These are phyloP conservation scores for Notothenia coriiceps DNA, from an alignment of 2,113 vertebrate species.

Conservation along the genomic window DNA sequence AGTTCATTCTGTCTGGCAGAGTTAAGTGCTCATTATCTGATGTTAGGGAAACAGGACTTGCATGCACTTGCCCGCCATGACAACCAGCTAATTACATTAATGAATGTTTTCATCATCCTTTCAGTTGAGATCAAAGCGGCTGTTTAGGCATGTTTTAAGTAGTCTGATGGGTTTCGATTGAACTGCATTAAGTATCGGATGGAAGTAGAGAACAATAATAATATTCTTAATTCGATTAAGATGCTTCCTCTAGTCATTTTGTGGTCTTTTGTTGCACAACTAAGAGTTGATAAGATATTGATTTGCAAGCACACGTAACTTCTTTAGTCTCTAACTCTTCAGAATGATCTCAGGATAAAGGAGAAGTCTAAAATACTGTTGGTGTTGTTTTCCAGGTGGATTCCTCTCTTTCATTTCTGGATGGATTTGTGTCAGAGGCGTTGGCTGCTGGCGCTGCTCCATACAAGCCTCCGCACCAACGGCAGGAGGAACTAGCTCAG, in stretches of 20 bases:
- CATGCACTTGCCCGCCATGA: slow-evolving; percentile 13
- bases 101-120: neutral
- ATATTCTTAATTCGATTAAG: neutral
- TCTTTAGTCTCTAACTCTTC: neutral
- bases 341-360: neutral
- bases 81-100: neutral
- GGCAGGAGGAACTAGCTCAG: slow-evolving; percentile 92
- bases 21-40: neutral
- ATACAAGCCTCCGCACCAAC: slow-evolving; percentile 95
- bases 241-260: neutral
- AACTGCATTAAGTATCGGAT: neutral
- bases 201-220: neutral
- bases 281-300: neutral
- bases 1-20: neutral
- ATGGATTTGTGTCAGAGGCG: slow-evolving; percentile 95
- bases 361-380: neutral
- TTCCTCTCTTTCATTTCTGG: slow-evolving; percentile 96
- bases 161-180: slow-evolving; percentile 20
- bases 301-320: neutral
- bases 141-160: slow-evolving; percentile 24
- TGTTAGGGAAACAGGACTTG: slow-evolving; percentile 4
- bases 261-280: neutral
- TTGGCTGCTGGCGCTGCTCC: slow-evolving; percentile 90
- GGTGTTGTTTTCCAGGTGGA: slow-evolving; percentile 87
- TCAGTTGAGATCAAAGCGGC: neutral